Evolutionary conservation across 2,888 invertebrate species (phyloP).

Genomic region (Stictocephala bisonia): DNA sequence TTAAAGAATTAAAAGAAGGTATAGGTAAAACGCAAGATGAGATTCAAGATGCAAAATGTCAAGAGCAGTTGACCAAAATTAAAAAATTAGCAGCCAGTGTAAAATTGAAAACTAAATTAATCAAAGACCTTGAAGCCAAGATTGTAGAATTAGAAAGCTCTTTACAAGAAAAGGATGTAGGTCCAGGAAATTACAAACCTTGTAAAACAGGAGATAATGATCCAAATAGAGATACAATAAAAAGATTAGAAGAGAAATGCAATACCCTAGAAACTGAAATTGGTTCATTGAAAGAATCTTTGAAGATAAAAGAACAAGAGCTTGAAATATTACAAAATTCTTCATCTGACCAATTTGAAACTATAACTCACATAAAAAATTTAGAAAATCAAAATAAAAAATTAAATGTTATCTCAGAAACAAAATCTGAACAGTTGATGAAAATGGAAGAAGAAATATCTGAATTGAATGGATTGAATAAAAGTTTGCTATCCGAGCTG

Average conservation of each 20-base stretch:
- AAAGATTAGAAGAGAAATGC: conserved; percentile 16
- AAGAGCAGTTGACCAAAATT: conserved; percentile 46
- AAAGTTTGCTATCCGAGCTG: conserved; percentile 49
- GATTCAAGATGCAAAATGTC: background rate
- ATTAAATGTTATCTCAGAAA: conserved; percentile 23
- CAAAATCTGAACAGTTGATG: conserved; percentile 48
- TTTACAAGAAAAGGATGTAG: conserved; percentile 45
- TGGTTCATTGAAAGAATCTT: background rate
- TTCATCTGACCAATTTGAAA: background rate
- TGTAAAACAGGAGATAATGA: no score
- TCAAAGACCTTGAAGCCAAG: conserved; percentile 71
- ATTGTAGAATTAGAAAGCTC: conserved; percentile 44
- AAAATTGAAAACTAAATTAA: conserved; percentile 77
- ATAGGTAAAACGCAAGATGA: background rate
- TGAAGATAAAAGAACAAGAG: conserved; percentile 2
- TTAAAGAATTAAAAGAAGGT: conserved; percentile 1
- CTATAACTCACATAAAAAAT: conserved; percentile 30
- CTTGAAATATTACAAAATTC: background rate
- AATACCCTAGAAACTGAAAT: background rate
- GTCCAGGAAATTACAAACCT: no score
- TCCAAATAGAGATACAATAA: background rate
- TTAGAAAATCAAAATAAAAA: conserved; percentile 37
- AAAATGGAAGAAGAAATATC: conserved; percentile 35
- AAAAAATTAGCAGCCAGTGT: conserved; percentile 82
- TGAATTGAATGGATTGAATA: conserved; percentile 52